Evolutionary conservation across 2,797 vertebrate genomes (phyloP).

Genomic region (Acanthis flammea): DNA sequence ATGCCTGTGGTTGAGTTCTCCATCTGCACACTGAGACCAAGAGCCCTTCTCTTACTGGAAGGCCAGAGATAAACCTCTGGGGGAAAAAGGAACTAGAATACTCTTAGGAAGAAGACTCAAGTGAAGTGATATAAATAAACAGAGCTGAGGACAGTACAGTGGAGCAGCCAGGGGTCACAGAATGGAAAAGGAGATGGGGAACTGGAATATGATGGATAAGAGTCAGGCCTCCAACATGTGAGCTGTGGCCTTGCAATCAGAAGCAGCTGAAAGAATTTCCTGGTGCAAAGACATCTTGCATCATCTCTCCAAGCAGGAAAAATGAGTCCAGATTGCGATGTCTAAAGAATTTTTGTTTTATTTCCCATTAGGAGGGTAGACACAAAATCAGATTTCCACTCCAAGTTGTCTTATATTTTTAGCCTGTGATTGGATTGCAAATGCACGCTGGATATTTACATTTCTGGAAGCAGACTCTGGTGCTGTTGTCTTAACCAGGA

Average conservation of each 20-base stretch:
- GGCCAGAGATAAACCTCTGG: not conserved
- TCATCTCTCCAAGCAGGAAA: not conserved
- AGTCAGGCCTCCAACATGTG: not conserved
- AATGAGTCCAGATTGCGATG: slow-evolving; percentile 7
- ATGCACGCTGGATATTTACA: slow-evolving; percentile 11
- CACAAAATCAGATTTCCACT: slow-evolving; percentile 41
- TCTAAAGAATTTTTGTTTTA: slow-evolving; percentile 22
- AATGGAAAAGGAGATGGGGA: not conserved
- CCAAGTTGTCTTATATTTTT: slow-evolving; percentile 35
- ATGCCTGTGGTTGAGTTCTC: not conserved
- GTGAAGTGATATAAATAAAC: not conserved
- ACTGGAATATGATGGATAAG: rapidly evolving
- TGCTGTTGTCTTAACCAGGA: not conserved
- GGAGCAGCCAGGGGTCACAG: not conserved
- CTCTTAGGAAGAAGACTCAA: not conserved
- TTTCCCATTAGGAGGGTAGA: slow-evolving; percentile 22
- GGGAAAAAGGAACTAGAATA: not conserved
- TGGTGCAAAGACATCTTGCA: not conserved
- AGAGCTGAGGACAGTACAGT: not conserved
- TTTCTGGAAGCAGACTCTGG: slow-evolving; percentile 34
- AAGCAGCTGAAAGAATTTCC: not conserved
- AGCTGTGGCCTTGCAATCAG: not conserved
- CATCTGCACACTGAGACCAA: not conserved
- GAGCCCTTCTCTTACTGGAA: not conserved
- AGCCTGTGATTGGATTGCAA: slow-evolving; percentile 49